Conservation (phyloP, 2,888 invertebrate species). For the Stramonita haemastoma region DNA sequence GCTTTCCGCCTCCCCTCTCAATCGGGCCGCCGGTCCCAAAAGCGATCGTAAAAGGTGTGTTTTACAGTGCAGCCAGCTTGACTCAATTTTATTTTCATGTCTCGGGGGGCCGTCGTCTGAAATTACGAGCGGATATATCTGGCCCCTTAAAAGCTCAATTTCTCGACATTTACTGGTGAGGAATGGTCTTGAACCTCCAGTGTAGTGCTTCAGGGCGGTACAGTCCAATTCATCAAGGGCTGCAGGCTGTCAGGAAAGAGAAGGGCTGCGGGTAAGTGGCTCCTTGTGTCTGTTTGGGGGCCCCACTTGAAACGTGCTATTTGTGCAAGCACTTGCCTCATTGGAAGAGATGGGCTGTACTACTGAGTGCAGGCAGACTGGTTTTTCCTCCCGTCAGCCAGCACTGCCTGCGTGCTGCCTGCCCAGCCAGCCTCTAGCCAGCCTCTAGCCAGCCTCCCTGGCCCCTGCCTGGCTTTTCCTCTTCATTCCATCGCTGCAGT, state of each 20-base stretch:
- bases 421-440: neutral
- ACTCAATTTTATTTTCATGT: constrained; percentile 42
- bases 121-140: constrained; percentile 31
- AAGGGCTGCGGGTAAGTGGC: constrained; percentile 18
- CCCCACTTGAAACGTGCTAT: neutral
- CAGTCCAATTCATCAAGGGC: constrained; percentile 34
- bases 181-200: constrained; percentile 34
- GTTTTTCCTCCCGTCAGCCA: neutral
- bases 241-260: constrained; percentile 3
- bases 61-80: constrained; percentile 39
- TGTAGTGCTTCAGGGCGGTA: constrained; percentile 26
- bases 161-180: constrained; percentile 34
- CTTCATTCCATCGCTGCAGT: too few relatives aligned
- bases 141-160: constrained; percentile 23
- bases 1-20: neutral
- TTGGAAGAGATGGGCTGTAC: constrained; percentile 15
- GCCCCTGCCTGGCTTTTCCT: neutral
- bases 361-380: neutral
- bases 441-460: neutral
- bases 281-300: neutral
- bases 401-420: neutral
- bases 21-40: neutral
- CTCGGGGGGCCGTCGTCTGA: constrained; percentile 12
- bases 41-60: constrained; percentile 28
- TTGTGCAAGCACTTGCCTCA: neutral